Conservation (phyloP, 2,888 invertebrate genomes). For the Zelleria hepariella region DNA sequence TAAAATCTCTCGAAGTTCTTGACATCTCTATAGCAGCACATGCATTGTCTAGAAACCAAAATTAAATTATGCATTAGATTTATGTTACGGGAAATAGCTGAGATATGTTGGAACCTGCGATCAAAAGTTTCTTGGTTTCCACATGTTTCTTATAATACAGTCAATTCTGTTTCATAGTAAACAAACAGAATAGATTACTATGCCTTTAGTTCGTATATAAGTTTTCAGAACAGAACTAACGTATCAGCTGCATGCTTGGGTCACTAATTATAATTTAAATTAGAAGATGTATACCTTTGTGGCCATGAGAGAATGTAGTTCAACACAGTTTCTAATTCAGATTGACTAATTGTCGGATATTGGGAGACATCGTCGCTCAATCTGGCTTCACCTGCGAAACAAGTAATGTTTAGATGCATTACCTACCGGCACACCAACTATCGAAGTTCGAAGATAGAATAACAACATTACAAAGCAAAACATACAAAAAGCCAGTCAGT, state of each 20-base stretch:
- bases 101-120: neutral
- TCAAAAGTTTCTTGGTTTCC: neutral
- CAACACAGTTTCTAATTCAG: constrained; percentile 86
- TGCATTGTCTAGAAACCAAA: constrained; percentile 83
- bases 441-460: neutral
- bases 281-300: constrained; percentile 75
- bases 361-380: constrained; percentile 83
- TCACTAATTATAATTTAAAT: neutral
- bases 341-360: constrained; percentile 79
- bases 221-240: too few species aligned
- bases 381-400: constrained; percentile 82
- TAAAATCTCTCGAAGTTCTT: constrained; percentile 95
- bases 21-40: constrained; percentile 93
- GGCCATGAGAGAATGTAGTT: constrained; percentile 92
- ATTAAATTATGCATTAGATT: neutral
- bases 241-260: neutral
- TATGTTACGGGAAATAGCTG: neutral
- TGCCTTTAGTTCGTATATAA: too few species aligned
- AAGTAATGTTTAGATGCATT: neutral
- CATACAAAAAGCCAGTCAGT: constrained; percentile 21
- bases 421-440: neutral
- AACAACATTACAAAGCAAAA: neutral
- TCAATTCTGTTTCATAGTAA: too few species aligned
- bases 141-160: too few species aligned
- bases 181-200: too few species aligned